These are phyloP conservation scores for Prunella strophiata DNA, from an alignment of 2,797 vertebrate species.

Conservation along the genomic window DNA sequence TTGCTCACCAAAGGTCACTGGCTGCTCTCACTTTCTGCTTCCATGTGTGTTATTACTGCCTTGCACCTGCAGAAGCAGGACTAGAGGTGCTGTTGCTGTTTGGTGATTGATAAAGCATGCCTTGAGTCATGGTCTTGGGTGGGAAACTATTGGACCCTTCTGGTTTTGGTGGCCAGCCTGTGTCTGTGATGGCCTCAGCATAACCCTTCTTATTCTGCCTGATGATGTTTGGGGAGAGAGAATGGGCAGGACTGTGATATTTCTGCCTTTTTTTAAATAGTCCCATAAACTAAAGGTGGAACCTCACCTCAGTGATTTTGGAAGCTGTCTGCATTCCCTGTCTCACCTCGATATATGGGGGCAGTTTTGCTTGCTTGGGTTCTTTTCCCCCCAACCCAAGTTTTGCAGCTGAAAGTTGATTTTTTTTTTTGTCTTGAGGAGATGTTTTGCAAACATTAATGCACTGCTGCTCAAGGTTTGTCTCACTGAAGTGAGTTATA, in stretches of 20 bases:
- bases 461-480: not conserved
- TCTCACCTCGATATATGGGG: not conserved
- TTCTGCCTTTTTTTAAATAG: not conserved
- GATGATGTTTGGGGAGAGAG: not conserved
- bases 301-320: not conserved
- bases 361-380: not conserved
- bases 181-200: not conserved
- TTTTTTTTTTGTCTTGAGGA: not conserved
- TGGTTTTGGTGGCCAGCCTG: not conserved
- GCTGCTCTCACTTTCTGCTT: not conserved
- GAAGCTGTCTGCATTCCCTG: not conserved
- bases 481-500: not conserved
- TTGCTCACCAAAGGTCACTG: not conserved
- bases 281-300: not conserved
- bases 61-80: not conserved
- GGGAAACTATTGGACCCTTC: not conserved
- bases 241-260: not conserved
- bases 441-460: not conserved
- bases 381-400: rapidly evolving
- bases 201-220: not conserved
- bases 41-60: not conserved
- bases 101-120: not conserved
- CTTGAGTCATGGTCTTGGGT: not conserved
- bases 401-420: not conserved
- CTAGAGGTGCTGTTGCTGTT: not conserved